Evolutionary conservation across 1,140 invertebrate species (phyloP), one percentile per base, ranked within the genome.

Genomic region (Aphaenogaster ashmeadi): DNA sequence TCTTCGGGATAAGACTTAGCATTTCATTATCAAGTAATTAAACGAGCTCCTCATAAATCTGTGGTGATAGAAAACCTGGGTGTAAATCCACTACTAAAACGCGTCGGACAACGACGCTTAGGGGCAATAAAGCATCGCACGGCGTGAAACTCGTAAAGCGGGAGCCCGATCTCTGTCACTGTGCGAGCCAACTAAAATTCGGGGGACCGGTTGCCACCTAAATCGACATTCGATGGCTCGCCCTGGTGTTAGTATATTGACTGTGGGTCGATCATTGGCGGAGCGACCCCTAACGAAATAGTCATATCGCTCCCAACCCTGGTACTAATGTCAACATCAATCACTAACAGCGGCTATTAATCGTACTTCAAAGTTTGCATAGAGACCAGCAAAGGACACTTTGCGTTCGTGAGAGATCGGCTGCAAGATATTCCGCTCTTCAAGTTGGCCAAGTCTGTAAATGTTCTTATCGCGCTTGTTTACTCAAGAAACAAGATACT

Each of bases 241-340:
- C 9, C 18, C 33, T 38, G 13, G 33, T 60, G 67, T 60, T 74
- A 66, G 38, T 86, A 77, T 86, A 79, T 86, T 79, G 60, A 86
- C 83, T 66, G 15, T 44, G 47, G 15, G 79, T 79, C 58, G 83
- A 77, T 86, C 75, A 86, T 86, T 86, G 58, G 47, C 13, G 44
- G 1, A 78, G 72, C 58, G 33, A 36, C 27, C 54, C 54, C 41
- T 62, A 84, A 50, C 71, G 67, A 84, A 84, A 84, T 84, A 84
- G 74, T 86, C 75, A 86, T 77, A 86, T 79, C 58, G n/a, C 58
- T 64, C 36, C 27, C 58, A 47, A 27, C 47, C 11, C 54, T 47
- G 69, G 13, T 84, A 74, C 54, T 84, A 84, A 84, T 74, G 80
- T 84, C 80, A 84, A 75, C 80, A 84, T 84, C 80, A 75, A 84